phyloP scores from a whole-genome alignment of 2,113 vertebrate species.

The Balaenoptera acutorostrata region DNA sequence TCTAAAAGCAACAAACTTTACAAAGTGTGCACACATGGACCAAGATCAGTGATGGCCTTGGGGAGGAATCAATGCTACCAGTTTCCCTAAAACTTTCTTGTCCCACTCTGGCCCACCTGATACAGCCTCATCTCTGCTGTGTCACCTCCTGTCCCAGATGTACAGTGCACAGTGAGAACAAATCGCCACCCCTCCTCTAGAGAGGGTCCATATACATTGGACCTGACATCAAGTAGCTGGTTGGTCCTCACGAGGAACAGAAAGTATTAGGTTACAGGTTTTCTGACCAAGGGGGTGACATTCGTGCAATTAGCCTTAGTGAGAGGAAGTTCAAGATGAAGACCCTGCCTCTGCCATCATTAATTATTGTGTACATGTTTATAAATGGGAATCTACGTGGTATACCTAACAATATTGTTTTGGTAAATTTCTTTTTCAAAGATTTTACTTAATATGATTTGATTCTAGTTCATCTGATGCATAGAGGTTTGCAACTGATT shows the following conservation, averaged over 20 bases:
- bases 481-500: not conserved
- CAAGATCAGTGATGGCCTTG: not conserved
- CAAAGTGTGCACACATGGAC: not conserved
- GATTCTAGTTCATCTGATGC: not conserved
- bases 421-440: not conserved
- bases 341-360: not conserved
- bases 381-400: not conserved
- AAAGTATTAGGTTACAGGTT: not conserved
- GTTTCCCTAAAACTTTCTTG: not conserved
- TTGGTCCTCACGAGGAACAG: not conserved
- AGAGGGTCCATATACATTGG: accelerated
- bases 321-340: not conserved
- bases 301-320: no score
- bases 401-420: not conserved
- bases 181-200: not conserved
- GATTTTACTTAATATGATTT: not conserved
- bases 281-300: not conserved
- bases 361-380: not conserved
- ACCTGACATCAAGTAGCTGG: not conserved
- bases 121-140: not conserved
- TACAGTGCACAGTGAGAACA: not conserved
- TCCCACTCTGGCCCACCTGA: not conserved
- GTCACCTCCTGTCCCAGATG: not conserved
- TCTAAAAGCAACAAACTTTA: not conserved
- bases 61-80: not conserved